A percentile compares a stretch with the other conserved stretches of the same genome.
Conservation (phyloP, 2,113 vertebrate species). For the Psilopsiagon aurifrons region DNA sequence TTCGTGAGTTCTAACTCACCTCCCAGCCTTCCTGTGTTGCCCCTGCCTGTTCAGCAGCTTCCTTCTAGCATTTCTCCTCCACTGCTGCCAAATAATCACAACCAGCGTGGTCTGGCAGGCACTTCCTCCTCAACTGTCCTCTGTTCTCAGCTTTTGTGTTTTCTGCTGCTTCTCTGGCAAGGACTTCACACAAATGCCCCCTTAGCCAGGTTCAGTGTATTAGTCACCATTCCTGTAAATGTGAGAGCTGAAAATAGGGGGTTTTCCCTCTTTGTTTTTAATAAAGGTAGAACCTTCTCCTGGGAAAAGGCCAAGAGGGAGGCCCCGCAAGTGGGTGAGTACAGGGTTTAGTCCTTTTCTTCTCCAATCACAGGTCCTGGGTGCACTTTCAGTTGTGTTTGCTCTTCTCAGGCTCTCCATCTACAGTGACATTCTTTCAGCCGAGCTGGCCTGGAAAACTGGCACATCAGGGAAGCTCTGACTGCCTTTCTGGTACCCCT, state of each 20-base stretch:
- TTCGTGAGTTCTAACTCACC: not conserved
- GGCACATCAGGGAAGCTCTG: not conserved
- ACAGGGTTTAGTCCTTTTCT: not conserved
- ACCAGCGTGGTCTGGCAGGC: not conserved
- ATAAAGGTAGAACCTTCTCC: constrained; percentile 30
- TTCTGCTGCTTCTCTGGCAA: not conserved
- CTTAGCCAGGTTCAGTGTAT: not conserved
- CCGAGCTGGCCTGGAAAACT: not conserved
- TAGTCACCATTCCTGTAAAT: not conserved
- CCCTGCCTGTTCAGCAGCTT: not conserved
- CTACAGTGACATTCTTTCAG: not conserved
- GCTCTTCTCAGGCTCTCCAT: not conserved
- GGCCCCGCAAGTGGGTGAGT: constrained; percentile 70
- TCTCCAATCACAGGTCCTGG: not conserved
- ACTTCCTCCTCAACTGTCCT: constrained; percentile 7
- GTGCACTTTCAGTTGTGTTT: not conserved
- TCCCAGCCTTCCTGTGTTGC: not conserved
- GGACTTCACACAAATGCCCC: not conserved
- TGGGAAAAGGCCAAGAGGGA: constrained; percentile 59
- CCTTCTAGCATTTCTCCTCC: not conserved
- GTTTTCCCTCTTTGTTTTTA: not conserved
- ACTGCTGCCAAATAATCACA: not conserved
- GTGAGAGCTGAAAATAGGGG: not conserved
- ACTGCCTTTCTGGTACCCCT: not conserved
- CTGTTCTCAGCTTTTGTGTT: not conserved